A percentile compares a stretch with the other conserved stretches of the same genome.
phyloP scores from a whole-genome alignment of 1,140 invertebrate genomes.

The Eurosta solidaginis region DNA sequence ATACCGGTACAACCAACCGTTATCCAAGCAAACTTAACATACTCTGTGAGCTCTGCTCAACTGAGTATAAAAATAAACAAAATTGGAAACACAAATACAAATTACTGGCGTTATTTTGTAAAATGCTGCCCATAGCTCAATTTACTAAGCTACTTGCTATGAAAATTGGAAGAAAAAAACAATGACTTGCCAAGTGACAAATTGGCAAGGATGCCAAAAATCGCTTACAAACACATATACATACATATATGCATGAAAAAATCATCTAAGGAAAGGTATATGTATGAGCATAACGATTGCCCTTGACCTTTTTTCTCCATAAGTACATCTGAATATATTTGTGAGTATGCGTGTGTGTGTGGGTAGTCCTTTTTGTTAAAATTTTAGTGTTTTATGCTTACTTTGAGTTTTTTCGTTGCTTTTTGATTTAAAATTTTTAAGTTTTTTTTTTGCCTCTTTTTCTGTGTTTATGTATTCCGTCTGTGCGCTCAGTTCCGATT shows the following conservation, averaged over 20 bases:
- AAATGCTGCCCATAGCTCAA: neutral
- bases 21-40: too few species aligned
- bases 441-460: neutral
- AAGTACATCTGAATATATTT: neutral
- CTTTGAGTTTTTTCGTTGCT: slow-evolving; percentile 4
- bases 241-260: neutral
- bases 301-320: slow-evolving; percentile 1
- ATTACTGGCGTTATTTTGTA: neutral
- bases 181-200: neutral
- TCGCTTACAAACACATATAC: neutral
- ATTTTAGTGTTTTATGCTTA: neutral
- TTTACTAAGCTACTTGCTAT: neutral
- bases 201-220: neutral
- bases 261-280: neutral
- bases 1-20: too few species aligned
- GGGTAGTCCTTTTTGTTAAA: neutral
- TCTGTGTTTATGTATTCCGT: neutral
- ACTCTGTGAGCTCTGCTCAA: too few species aligned
- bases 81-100: neutral
- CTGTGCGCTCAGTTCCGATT: neutral
- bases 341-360: neutral
- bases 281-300: neutral
- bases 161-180: neutral
- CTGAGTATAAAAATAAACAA: too few species aligned
- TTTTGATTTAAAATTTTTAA: neutral